phyloP scores from a whole-genome alignment of 2,888 invertebrate species.

The Rhodophaea formosa region DNA sequence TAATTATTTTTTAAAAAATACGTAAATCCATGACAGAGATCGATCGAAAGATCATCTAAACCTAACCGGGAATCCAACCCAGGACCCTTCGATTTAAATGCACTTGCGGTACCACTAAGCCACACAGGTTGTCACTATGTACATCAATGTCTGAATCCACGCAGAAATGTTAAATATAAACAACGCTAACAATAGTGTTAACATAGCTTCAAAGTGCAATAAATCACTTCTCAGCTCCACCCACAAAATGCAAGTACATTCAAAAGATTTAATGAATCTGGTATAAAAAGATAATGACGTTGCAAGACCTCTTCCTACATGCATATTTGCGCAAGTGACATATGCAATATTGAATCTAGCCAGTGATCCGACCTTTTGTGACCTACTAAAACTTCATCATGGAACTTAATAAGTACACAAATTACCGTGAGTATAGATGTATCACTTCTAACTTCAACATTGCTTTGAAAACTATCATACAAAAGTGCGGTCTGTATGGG shows the following conservation, averaged over 20 bases:
- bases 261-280: neutral
- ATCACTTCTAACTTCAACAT: neutral
- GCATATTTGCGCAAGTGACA: constrained; percentile 10
- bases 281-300: constrained; percentile 1
- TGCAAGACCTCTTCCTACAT: neutral
- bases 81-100: no score
- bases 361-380: constrained; percentile 29
- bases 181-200: no score
- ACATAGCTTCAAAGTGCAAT: neutral
- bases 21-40: no score
- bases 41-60: no score
- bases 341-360: constrained; percentile 14
- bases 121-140: no score
- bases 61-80: no score
- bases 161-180: no score
- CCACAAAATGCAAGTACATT: neutral
- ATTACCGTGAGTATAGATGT: neutral
- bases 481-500: no score
- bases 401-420: constrained; percentile 18
- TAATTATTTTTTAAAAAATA: no score
- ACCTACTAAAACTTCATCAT: constrained; percentile 16
- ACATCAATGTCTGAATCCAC: no score
- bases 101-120: no score
- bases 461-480: no score
- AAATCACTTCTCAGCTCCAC: neutral